Evolutionary conservation across 30 jellyfish, hydroid and myxozoan genomes (phyloP).

Genomic region (Aurelia sp.): DNA sequence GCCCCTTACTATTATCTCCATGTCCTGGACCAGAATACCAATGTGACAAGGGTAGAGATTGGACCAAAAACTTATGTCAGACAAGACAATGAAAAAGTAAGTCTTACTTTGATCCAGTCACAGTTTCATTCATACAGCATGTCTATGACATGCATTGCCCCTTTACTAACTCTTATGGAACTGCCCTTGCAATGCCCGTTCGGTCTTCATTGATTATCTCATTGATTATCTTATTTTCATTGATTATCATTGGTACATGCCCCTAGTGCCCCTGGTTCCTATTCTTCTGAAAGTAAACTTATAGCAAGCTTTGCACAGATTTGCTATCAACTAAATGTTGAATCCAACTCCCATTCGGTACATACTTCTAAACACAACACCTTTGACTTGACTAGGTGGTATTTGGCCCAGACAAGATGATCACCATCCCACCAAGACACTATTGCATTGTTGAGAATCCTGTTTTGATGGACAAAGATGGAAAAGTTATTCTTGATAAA

Average conservation of each 20-base stretch:
- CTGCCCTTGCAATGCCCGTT: too few species aligned
- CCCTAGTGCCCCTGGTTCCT: too few species aligned
- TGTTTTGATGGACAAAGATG: conserved; percentile 77
- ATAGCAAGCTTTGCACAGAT: too few species aligned
- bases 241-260: too few species aligned
- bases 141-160: too few species aligned
- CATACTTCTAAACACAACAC: too few species aligned
- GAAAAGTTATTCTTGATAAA: conserved; percentile 79
- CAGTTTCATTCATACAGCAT: neutral
- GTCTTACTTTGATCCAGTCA: neutral
- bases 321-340: too few species aligned
- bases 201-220: too few species aligned
- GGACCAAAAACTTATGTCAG: conserved; percentile 99
- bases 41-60: conserved; percentile 93
- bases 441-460: conserved; percentile 97
- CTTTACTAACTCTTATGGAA: too few species aligned
- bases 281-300: too few species aligned
- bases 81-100: conserved; percentile 98
- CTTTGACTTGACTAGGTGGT: conserved; percentile 56
- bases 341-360: too few species aligned
- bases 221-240: too few species aligned
- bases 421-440: conserved; percentile 98
- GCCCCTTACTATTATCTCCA: conserved; percentile 97
- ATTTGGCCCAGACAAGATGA: conserved; percentile 97
- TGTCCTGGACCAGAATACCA: conserved; percentile 94